phyloP scores from a whole-genome alignment of 2,888 invertebrate species.

The Lordiphosa andalusiaca region DNA sequence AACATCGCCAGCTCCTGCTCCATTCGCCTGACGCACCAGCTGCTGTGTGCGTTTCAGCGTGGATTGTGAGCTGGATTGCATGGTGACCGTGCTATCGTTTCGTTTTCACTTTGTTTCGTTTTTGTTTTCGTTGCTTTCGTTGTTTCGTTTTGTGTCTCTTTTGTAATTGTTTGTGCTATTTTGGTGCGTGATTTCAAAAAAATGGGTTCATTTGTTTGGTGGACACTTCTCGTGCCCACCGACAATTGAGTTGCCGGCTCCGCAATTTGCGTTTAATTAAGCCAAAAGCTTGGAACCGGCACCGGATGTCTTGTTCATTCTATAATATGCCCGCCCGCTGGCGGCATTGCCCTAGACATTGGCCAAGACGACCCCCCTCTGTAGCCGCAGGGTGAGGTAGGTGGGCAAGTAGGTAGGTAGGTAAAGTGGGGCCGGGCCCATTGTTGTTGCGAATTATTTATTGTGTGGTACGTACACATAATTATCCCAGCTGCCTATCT shows the following conservation, averaged over 20 bases:
- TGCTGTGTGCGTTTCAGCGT: slow-evolving; percentile 71
- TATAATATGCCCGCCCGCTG: slow-evolving; percentile 19
- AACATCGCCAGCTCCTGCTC: slow-evolving; percentile 52
- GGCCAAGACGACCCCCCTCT: slow-evolving; percentile 27
- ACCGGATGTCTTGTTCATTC: slow-evolving; percentile 66
- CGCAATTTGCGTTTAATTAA: slow-evolving; percentile 73
- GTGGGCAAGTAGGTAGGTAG: slow-evolving; percentile 9
- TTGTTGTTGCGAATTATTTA: slow-evolving; percentile 65
- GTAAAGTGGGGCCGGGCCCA: slow-evolving; percentile 22
- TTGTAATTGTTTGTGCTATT: slow-evolving; percentile 36
- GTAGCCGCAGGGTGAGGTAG: slow-evolving; percentile 23
- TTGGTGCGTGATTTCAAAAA: slow-evolving; percentile 58
- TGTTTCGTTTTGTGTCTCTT: slow-evolving; percentile 19
- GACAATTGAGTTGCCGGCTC: slow-evolving; percentile 58
- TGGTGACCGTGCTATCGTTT: slow-evolving; percentile 25
- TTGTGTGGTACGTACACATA: slow-evolving; percentile 69
- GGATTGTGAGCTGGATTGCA: slow-evolving; percentile 72
- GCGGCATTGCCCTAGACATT: slow-evolving; percentile 39
- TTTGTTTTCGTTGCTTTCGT: slow-evolving; percentile 29
- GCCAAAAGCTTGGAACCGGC: slow-evolving; percentile 38
- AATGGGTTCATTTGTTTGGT: slow-evolving; percentile 43
- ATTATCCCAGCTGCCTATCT: slow-evolving; percentile 51
- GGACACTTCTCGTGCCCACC: slow-evolving; percentile 43
- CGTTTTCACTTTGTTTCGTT: slow-evolving; percentile 21
- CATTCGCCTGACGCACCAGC: slow-evolving; percentile 60